phyloP scores from a whole-genome alignment of 2,888 invertebrate species.

The Eurytoma adleriae region DNA sequence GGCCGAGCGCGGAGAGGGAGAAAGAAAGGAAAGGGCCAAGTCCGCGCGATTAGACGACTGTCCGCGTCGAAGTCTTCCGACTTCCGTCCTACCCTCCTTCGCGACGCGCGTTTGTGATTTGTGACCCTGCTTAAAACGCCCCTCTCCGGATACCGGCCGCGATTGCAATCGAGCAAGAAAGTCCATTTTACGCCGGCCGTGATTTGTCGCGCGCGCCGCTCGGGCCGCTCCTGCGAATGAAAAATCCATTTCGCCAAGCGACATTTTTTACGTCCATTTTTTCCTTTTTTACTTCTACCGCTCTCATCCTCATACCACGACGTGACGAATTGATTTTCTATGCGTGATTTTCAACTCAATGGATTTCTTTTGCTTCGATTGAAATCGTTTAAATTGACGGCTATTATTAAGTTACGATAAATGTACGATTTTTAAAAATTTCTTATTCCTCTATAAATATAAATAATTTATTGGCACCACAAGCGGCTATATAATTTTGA shows the following conservation, averaged over 20 bases:
- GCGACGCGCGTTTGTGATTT: conserved; percentile 23
- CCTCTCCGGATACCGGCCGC: background rate
- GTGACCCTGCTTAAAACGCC: conserved; percentile 21
- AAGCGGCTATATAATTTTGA: too few relatives aligned
- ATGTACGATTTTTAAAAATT: too few relatives aligned
- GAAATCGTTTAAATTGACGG: too few relatives aligned
- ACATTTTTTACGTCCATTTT: background rate
- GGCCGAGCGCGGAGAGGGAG: conserved; percentile 11
- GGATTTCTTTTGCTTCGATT: too few relatives aligned
- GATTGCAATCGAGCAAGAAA: conserved; percentile 20
- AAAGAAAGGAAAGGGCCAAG: conserved; percentile 6
- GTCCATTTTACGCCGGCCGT: conserved; percentile 19
- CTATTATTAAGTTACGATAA: too few relatives aligned
- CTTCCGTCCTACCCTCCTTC: conserved; percentile 8
- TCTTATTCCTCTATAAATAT: too few relatives aligned
- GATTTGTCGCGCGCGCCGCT: conserved; percentile 16
- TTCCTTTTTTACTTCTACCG: too few relatives aligned
- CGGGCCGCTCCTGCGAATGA: conserved; percentile 1
- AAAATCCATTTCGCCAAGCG: conserved; percentile 8
- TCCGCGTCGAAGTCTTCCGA: conserved; percentile 25
- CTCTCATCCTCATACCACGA: too few relatives aligned
- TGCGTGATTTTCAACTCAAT: too few relatives aligned
- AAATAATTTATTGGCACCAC: too few relatives aligned
- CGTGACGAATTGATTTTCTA: too few relatives aligned
- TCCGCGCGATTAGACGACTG: conserved; percentile 17